Conservation (phyloP, 2,888 invertebrate species). For the Melipona bicolor region DNA sequence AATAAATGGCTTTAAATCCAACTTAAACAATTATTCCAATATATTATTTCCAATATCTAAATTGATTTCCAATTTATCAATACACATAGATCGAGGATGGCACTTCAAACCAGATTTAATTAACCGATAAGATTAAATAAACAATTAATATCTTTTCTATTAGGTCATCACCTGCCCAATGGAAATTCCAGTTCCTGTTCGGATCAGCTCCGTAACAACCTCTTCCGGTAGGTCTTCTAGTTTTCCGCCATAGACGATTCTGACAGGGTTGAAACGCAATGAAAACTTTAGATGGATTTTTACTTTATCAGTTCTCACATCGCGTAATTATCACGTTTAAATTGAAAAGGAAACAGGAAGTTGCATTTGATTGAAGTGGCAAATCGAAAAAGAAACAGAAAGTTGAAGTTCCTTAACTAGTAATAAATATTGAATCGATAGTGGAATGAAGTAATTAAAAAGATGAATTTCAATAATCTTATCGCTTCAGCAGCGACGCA, state of each 20-base stretch:
- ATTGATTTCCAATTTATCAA: background rate
- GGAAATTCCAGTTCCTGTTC: conserved; percentile 91
- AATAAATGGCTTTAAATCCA: background rate
- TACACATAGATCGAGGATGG: background rate
- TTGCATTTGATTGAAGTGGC: background rate
- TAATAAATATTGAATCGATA: conserved; percentile 14
- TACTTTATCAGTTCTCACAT: background rate
- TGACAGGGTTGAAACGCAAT: conserved; percentile 65
- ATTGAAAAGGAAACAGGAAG: background rate
- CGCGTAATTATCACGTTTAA: background rate
- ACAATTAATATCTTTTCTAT: background rate
- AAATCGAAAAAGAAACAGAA: background rate
- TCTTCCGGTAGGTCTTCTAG: conserved; percentile 84
- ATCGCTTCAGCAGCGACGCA: background rate
- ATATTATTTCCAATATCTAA: background rate
- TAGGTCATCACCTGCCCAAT: conserved; percentile 86
- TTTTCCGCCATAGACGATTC: conserved; percentile 90
- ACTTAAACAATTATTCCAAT: no score
- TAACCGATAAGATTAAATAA: background rate
- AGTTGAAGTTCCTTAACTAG: background rate
- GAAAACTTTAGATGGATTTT: background rate
- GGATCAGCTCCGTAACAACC: conserved; percentile 89
- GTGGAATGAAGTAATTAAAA: background rate
- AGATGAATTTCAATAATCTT: background rate
- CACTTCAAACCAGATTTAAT: background rate